phyloP scores from a whole-genome alignment of 2,113 vertebrate genomes.

The Epinephelus lanceolatus region DNA sequence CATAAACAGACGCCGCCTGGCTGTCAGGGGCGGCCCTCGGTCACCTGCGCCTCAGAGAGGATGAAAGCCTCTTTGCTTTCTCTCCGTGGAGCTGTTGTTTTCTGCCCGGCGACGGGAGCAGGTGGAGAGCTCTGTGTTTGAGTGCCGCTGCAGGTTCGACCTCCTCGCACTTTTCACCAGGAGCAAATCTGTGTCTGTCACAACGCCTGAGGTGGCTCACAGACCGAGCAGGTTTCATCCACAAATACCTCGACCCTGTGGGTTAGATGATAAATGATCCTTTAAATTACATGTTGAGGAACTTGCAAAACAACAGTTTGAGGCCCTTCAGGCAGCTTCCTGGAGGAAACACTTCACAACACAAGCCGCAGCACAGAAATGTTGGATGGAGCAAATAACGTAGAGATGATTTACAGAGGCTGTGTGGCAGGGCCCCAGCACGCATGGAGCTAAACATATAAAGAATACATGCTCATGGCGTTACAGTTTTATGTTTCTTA shows the following conservation, averaged over 20 bases:
- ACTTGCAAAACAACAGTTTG: background rate
- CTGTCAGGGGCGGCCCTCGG: conserved; percentile 29
- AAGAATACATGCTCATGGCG: background rate
- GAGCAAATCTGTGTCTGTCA: conserved; percentile 42
- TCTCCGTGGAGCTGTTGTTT: background rate
- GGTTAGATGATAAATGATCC: conserved; percentile 32
- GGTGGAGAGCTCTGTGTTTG: conserved; percentile 3
- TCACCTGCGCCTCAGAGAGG: conserved; percentile 17
- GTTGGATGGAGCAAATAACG: background rate
- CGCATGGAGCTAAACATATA: background rate
- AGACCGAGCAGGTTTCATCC: conserved; percentile 1
- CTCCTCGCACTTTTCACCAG: conserved; percentile 25
- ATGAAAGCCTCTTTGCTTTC: conserved; percentile 33
- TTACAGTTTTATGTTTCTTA: too few species aligned
- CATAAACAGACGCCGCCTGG: conserved; percentile 55
- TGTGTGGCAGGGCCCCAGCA: too few species aligned
- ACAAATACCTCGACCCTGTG: conserved; percentile 6
- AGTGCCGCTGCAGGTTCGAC: background rate
- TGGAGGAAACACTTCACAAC: background rate
- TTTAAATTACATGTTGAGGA: conserved; percentile 34
- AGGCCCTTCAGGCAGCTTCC: background rate
- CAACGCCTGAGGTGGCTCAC: background rate
- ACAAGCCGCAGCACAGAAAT: background rate
- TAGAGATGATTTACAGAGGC: background rate
- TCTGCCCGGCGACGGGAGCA: conserved; percentile 1